Evolutionary conservation across 2,888 invertebrate species (phyloP), one percentile per base, ranked within the genome.

Genomic region (Phrixothrix hirtus): DNA sequence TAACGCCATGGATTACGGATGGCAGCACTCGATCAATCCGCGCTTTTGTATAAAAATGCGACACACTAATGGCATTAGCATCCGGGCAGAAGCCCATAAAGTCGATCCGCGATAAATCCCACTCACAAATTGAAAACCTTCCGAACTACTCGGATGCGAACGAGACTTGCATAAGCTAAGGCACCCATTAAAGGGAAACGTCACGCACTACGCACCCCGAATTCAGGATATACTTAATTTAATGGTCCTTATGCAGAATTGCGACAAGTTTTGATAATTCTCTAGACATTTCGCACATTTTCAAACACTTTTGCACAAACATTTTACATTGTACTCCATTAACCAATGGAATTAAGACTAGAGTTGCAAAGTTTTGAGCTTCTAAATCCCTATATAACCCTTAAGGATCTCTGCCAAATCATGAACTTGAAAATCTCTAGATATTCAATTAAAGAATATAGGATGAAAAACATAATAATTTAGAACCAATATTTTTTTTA

Each of bases 1-100:
- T 47, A 43, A 38, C 37, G 38, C 37, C 42, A 32, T 11, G 42
- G 43, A 53, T 48, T 48, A 53, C 53, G 42, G 34, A 53, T 48
- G 27, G 37, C 34, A 43, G 52, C 54, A 54, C 57, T 57, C 60
- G 59, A 65, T 65, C 64, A 65, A 65, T 63, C 59, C 58, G 58
- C 55, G 55, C 38, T 47, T 47, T 38, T 54, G 57, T 57, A 54
- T 58, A 61, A 61, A 59, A 62, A 61, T 62, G 62, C 60, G 62
- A 65, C 66, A 65, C 64, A 59, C 63, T 66, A 66, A 65, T 66
- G 58, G 66, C 64, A 66, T 66, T 66, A 65, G 62, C 64, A 66
- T 65, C 57, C 57, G 58, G 60, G 61, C 62, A 59, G 60, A 52
- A 52, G 56, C 58, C 62, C 58, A 64, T 64, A 62, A 66, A 68